These are phyloP conservation scores for Acronicta leporina DNA, from an alignment of 2,888 invertebrate species.

Conservation along the genomic window DNA sequence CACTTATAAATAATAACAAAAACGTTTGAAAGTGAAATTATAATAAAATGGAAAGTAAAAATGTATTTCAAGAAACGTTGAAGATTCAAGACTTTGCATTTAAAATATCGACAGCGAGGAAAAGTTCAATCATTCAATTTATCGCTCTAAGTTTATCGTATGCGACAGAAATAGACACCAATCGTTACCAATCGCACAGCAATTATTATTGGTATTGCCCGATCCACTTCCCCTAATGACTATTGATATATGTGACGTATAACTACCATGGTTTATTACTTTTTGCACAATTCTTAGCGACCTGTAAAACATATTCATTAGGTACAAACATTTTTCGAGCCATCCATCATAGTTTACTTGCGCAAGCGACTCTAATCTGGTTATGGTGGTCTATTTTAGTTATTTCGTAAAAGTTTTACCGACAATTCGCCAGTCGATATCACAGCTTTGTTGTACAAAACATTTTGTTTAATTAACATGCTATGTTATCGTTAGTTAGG, in stretches of 20 bases:
- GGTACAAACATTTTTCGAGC: constrained; percentile 28
- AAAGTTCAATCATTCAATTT: neutral
- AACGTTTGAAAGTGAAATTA: constrained; percentile 41
- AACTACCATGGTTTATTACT: constrained; percentile 18
- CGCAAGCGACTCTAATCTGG: constrained; percentile 32
- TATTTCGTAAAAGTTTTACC: constrained; percentile 29
- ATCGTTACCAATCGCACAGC: constrained; percentile 30
- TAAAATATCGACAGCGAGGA: neutral
- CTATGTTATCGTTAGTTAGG: constrained; percentile 62
- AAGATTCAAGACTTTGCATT: neutral
- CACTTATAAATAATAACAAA: constrained; percentile 31
- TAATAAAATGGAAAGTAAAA: neutral
- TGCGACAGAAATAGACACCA: constrained; percentile 15
- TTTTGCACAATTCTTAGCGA: constrained; percentile 26
- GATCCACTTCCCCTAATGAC: constrained; percentile 56
- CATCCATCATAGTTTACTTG: constrained; percentile 52
- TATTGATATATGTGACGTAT: constrained; percentile 35
- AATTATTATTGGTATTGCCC: constrained; percentile 33
- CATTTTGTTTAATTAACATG: constrained; percentile 74
- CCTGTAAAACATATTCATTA: constrained; percentile 25
- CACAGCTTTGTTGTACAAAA: constrained; percentile 20
- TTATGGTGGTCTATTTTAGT: constrained; percentile 21
- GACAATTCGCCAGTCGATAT: constrained; percentile 24
- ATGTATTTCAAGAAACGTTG: neutral
- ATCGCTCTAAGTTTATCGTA: constrained; percentile 16